Percentiles rank a stretch among this genome's conserved stretches.
These are phyloP conservation scores for Tychaedon coryphoeus DNA, from an alignment of 2,113 vertebrate genomes.

Conservation along the genomic window DNA sequence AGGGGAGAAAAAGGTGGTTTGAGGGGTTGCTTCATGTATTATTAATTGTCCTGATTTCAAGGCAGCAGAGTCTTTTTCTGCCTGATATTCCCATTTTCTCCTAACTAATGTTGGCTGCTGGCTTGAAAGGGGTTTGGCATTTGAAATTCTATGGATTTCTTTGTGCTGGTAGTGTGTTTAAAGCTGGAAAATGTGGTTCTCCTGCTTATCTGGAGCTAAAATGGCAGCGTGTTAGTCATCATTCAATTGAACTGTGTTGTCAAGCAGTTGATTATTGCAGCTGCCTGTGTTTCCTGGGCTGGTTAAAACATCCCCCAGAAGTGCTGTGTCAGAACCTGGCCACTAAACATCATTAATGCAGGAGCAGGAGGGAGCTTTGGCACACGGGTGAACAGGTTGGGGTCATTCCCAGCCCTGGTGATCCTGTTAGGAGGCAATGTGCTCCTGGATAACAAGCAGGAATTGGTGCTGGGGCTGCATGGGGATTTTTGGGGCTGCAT, in stretches of 20 bases:
- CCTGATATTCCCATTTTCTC: slow-evolving; percentile 2
- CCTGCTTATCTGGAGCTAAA: neutral
- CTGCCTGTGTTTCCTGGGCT: neutral
- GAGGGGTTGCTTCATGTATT: slow-evolving; percentile 28
- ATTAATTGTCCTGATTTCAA: slow-evolving; percentile 26
- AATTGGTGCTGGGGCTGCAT: neutral
- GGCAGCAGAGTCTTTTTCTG: neutral
- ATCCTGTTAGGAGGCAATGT: neutral
- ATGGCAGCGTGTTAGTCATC: neutral
- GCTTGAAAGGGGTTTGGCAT: neutral
- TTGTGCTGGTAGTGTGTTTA: neutral
- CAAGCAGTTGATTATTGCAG: neutral
- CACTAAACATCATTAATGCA: neutral
- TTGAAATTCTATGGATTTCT: neutral
- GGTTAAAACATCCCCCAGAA: neutral
- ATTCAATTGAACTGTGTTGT: neutral
- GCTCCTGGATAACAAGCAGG: neutral
- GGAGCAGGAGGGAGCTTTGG: neutral
- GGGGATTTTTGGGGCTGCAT: neutral
- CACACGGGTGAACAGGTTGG: neutral
- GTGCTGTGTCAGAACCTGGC: slow-evolving; percentile 24
- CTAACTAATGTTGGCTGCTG: neutral
- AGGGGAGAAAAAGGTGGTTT: neutral
- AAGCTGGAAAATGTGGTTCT: neutral
- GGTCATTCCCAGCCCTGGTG: neutral